Base-by-base conservation (phyloP, 2,888 invertebrate genomes). In the Phengaris alcon region DNA sequence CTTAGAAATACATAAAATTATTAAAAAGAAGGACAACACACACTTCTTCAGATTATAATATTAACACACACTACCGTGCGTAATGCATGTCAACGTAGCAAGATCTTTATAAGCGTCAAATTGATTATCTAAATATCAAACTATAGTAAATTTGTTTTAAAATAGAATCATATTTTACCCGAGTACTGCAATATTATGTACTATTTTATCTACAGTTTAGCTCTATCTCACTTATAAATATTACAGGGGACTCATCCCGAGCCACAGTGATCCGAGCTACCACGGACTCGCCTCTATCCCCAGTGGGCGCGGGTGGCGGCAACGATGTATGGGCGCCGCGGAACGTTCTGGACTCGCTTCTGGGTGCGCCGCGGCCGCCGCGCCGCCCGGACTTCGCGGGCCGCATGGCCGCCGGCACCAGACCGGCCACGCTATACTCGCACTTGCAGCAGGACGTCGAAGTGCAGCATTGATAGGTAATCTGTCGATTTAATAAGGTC, bases 221-320 rank as follows among this genome's bases (percentile, higher is more conserved):
- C 35, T 35, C 4, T 4, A 35, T 3, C 35, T 35, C 35, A 35
- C 35, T 35, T 35, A 35, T 55, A n/a, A n/a, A 5, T 6, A 35
- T 64, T 83, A 0, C 83, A 93, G 93, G 91, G 7, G 92, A 92
- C 79, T 82, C 80, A 6, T 86, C 88, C 75, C 86, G 93, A 8
- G 91, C 91, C 0, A 88, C 89, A 72, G 93, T 93, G 55, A 94
- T 93, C 78, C 85, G 97, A 74, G 96, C 97, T 2, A 97, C 97
- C 0, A 97, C 97, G 0, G 97, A 97, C 86, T 97, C 97, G 0
- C 97, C 97, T 0, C 95, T 97, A 87, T 97, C 97, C 0, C 97
- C 97, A 0, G 96, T 96, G 0, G 95, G 96, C 0, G 87, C 94
- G 0, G 91, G 91, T 1, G 77, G 78, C 12, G 75, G 80, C 7